Evolutionary conservation across 2,797 vertebrate genomes (phyloP).

Genomic region (Neosilurus mollespiculum): DNA sequence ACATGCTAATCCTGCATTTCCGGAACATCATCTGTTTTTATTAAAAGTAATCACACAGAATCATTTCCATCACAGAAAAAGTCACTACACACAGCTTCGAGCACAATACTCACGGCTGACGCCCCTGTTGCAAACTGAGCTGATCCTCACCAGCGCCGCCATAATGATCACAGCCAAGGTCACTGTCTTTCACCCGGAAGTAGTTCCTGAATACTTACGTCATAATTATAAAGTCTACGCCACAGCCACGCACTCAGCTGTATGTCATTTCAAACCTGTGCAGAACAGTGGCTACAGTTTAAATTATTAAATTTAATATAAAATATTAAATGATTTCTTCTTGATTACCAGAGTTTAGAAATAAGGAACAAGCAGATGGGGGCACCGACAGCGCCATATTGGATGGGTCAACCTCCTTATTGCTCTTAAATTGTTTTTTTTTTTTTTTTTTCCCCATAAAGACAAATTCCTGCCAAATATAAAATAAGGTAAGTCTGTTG

Average conservation of each 20-base stretch:
- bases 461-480: too few relatives aligned
- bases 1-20: too few relatives aligned
- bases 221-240: background rate
- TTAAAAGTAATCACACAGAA: background rate
- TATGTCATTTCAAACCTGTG: background rate
- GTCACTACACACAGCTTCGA: background rate
- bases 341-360: too few relatives aligned
- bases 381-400: too few relatives aligned
- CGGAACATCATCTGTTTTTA: too few relatives aligned
- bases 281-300: background rate
- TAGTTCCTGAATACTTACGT: background rate
- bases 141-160: constrained; percentile 73
- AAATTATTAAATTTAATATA: too few relatives aligned
- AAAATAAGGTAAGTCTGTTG: too few relatives aligned
- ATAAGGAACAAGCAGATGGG: too few relatives aligned
- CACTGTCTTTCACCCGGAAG: constrained; percentile 68
- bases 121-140: constrained; percentile 71
- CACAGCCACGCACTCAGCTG: background rate
- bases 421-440: too few relatives aligned
- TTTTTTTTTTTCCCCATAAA: too few relatives aligned
- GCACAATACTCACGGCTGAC: constrained; percentile 67
- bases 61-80: background rate
- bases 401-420: too few relatives aligned
- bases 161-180: constrained; percentile 76
- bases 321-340: too few relatives aligned